Conservation (phyloP, 2,797 vertebrate species). For the Sebastes matsubarae region DNA sequence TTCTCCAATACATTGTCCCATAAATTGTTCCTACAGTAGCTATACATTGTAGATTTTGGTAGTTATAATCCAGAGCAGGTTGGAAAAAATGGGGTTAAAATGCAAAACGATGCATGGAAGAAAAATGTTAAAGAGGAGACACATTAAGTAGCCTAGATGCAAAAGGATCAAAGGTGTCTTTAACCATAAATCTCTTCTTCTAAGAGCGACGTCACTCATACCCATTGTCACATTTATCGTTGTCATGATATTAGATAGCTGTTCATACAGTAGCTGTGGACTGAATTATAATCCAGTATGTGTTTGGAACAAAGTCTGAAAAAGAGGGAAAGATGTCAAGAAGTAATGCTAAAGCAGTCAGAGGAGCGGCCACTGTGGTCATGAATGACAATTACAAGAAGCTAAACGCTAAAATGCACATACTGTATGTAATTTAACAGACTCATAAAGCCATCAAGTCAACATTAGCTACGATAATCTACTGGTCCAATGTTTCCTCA, state of each 20-base stretch:
- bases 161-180: neutral
- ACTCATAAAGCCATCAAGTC: neutral
- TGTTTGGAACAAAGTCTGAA: neutral
- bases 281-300: neutral
- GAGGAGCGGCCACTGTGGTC: neutral
- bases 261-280: neutral
- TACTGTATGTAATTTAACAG: too few species aligned
- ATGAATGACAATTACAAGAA: neutral
- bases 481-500: fast-evolving
- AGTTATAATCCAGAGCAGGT: neutral
- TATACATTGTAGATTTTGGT: neutral
- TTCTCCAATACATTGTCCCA: neutral
- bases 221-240: neutral
- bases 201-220: neutral
- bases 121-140: neutral
- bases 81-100: neutral
- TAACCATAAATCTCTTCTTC: neutral
- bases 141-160: neutral
- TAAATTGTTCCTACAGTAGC: too few species aligned
- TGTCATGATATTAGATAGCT: neutral
- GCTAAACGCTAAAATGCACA: neutral
- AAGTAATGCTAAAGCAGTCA: neutral
- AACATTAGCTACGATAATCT: too few species aligned
- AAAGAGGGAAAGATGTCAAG: neutral
- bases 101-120: neutral